phyloP scores from a whole-genome alignment of 2,113 vertebrate genomes.

The Thryonomys swinderianus region DNA sequence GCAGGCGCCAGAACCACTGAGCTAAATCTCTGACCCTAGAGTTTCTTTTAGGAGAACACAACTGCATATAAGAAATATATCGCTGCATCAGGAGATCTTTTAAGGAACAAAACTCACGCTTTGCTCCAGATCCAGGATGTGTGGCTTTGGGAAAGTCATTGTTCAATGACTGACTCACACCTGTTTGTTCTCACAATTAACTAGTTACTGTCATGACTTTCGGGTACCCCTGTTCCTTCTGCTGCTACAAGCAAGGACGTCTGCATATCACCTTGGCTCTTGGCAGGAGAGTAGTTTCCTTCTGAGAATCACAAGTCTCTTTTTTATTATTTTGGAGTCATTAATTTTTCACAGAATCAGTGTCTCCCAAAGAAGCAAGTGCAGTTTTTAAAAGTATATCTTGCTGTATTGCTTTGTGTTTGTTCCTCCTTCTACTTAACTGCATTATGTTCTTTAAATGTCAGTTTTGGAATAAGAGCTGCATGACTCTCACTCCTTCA shows the following conservation, averaged over 20 bases:
- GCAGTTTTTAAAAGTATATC: not conserved
- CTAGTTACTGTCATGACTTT: not conserved
- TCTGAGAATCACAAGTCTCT: slow-evolving; percentile 12
- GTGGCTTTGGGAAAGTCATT: not conserved
- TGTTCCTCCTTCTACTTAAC: not conserved
- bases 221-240: not conserved
- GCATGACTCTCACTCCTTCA: not conserved
- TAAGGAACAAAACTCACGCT: not conserved
- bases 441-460: not conserved
- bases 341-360: not conserved
- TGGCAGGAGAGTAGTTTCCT: slow-evolving; percentile 41
- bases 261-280: slow-evolving; percentile 22
- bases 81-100: not conserved
- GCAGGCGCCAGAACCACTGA: no score
- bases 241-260: not conserved
- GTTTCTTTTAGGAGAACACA: not conserved
- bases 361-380: not conserved
- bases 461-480: not conserved
- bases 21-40: no score
- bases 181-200: not conserved
- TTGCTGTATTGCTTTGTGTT: not conserved
- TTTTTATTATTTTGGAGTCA: slow-evolving; percentile 49
- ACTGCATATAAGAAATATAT: not conserved
- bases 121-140: not conserved
- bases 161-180: not conserved